phyloP scores from a whole-genome alignment of 2,797 vertebrate species.

The Pampus argenteus region DNA sequence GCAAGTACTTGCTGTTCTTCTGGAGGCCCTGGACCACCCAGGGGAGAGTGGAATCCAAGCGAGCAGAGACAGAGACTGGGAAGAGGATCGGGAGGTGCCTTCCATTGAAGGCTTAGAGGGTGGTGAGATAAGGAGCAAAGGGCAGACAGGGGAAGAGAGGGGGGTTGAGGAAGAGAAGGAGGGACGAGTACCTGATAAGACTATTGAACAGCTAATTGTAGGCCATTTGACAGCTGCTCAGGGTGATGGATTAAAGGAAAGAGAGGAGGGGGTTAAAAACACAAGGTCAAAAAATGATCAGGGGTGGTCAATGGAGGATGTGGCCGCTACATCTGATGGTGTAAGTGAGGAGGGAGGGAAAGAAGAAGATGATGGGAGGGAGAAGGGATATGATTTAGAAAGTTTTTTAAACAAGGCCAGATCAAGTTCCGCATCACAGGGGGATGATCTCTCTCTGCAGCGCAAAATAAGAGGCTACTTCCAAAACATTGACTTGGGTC shows the following conservation, averaged over 20 bases:
- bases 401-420: slow-evolving; percentile 52
- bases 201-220: slow-evolving; percentile 74
- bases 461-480: slow-evolving; percentile 87
- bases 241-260: slow-evolving; percentile 67
- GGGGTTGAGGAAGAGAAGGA: slow-evolving; percentile 53
- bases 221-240: slow-evolving; percentile 72
- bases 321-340: slow-evolving; percentile 36
- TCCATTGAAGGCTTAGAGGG: slow-evolving; percentile 55
- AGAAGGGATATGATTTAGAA: slow-evolving; percentile 54
- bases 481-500: slow-evolving; percentile 87
- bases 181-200: slow-evolving; percentile 66
- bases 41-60: slow-evolving; percentile 53
- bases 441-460: slow-evolving; percentile 71
- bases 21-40: slow-evolving; percentile 86
- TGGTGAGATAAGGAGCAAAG: slow-evolving; percentile 70
- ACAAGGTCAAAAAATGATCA: slow-evolving; percentile 65
- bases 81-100: slow-evolving; percentile 64
- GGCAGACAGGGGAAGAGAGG: slow-evolving; percentile 61
- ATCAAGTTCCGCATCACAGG: slow-evolving; percentile 41
- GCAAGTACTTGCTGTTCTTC: slow-evolving; percentile 86
- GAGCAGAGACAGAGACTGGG: slow-evolving; percentile 63
- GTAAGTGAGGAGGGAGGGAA: slow-evolving; percentile 43
- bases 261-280: slow-evolving; percentile 58
- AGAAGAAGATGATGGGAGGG: slow-evolving; percentile 51
- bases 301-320: slow-evolving; percentile 54